These are phyloP conservation scores for Sialia sialis DNA, from an alignment of 2,113 vertebrate species.

Conservation along the genomic window DNA sequence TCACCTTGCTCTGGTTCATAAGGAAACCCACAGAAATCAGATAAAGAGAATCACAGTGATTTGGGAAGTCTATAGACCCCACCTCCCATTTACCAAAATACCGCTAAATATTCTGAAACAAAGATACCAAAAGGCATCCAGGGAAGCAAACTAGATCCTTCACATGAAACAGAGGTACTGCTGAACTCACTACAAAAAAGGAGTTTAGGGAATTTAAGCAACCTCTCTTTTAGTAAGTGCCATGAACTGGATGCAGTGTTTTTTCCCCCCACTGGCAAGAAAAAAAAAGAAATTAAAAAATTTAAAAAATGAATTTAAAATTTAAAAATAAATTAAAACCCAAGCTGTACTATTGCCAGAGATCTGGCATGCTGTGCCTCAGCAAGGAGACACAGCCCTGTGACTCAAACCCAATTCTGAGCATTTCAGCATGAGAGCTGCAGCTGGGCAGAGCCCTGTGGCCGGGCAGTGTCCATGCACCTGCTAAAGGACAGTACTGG, in stretches of 20 bases:
- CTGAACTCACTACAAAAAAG: not conserved
- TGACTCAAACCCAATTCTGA: not conserved
- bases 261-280: not conserved
- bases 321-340: not conserved
- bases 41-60: not conserved
- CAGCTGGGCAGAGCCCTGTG: not conserved
- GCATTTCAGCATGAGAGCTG: not conserved
- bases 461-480: rapidly evolving
- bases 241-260: not conserved
- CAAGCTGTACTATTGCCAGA: not conserved
- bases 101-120: not conserved
- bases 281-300: not conserved
- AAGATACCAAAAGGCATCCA: not conserved
- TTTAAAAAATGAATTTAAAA: not conserved
- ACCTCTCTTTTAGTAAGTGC: not conserved
- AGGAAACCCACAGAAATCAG: conserved; percentile 20
- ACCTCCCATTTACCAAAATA: not conserved
- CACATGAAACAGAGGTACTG: not conserved
- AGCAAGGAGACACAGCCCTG: not conserved
- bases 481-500: not conserved
- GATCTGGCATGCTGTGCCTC: not conserved
- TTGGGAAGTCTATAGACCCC: not conserved
- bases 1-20: not conserved
- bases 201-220: not conserved
- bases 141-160: not conserved